These are phyloP conservation scores for Cololabis saira DNA, from an alignment of 2,113 vertebrate genomes.

Conservation along the genomic window DNA sequence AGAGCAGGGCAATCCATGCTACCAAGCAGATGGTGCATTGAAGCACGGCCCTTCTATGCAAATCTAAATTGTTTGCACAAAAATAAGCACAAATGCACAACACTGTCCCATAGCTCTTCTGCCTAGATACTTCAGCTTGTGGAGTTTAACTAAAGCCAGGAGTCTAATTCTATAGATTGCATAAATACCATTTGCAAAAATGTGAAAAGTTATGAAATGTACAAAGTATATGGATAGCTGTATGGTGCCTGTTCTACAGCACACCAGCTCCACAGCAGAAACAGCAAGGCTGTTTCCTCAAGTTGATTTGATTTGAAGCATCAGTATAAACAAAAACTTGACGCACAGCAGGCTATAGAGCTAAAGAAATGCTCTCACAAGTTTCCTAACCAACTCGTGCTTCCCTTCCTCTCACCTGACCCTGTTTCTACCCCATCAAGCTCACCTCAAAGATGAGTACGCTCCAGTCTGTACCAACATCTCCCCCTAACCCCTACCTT, in stretches of 20 bases:
- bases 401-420: conserved; percentile 17
- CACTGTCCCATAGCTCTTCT: conserved; percentile 7
- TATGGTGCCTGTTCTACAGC: background rate
- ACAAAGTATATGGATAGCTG: conserved; percentile 23
- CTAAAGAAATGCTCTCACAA: conserved; percentile 28
- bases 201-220: background rate
- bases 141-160: background rate
- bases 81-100: conserved; percentile 36
- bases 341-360: conserved; percentile 43
- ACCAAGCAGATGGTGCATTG: conserved; percentile 57
- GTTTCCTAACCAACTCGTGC: conserved; percentile 19
- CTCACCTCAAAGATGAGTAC: conserved; percentile 28
- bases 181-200: background rate
- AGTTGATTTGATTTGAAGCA: conserved; percentile 43
- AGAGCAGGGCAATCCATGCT: conserved; percentile 48
- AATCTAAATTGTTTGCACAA: background rate
- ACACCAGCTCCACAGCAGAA: conserved; percentile 3
- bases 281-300: conserved; percentile 5
- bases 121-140: conserved; percentile 32
- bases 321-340: conserved; percentile 48
- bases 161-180: too few species aligned
- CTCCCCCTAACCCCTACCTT: conserved; percentile 47
- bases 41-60: conserved; percentile 24
- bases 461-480: conserved; percentile 30
- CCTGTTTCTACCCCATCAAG: conserved; percentile 42